Conservation (phyloP, 2,797 vertebrate genomes). For the Rhinophrynus dorsalis region DNA sequence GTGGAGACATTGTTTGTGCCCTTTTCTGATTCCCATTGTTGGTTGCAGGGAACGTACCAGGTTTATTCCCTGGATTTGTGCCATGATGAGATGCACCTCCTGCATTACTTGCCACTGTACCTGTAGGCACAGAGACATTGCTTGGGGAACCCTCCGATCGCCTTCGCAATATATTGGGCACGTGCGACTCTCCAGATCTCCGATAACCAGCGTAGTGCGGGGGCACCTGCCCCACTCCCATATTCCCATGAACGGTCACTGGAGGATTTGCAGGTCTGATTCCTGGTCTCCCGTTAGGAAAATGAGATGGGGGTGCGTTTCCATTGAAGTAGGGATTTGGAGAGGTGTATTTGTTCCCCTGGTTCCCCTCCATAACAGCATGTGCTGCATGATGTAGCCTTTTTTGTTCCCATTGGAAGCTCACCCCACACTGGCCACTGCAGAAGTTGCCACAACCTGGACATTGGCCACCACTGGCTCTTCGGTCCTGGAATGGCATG, state of each 20-base stretch:
- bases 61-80: slow-evolving; percentile 3
- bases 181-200: slow-evolving; percentile 1
- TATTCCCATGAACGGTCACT: slow-evolving; percentile 1
- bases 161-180: not conserved
- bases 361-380: not conserved
- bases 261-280: slow-evolving; percentile 9
- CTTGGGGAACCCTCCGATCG: not conserved
- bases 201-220: slow-evolving; percentile 19
- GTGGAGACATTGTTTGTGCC: slow-evolving; percentile 14
- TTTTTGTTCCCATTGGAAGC: slow-evolving; percentile 31
- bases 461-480: not conserved
- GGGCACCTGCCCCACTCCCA: slow-evolving; percentile 18
- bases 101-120: not conserved
- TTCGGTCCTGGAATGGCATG: slow-evolving; percentile 6
- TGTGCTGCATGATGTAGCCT: slow-evolving; percentile 15
- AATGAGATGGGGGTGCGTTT: not conserved
- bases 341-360: slow-evolving; percentile 2
- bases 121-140: not conserved
- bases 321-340: slow-evolving; percentile 25
- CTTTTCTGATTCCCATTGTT: slow-evolving; percentile 5
- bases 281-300: slow-evolving; percentile 4
- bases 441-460: slow-evolving; percentile 19
- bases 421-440: slow-evolving; percentile 28
- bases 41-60: not conserved
- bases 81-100: not conserved